Evolutionary conservation across 2,113 vertebrate species (phyloP), one percentile per base, ranked within the genome.

Genomic region (Leptodactylus fuscus): DNA sequence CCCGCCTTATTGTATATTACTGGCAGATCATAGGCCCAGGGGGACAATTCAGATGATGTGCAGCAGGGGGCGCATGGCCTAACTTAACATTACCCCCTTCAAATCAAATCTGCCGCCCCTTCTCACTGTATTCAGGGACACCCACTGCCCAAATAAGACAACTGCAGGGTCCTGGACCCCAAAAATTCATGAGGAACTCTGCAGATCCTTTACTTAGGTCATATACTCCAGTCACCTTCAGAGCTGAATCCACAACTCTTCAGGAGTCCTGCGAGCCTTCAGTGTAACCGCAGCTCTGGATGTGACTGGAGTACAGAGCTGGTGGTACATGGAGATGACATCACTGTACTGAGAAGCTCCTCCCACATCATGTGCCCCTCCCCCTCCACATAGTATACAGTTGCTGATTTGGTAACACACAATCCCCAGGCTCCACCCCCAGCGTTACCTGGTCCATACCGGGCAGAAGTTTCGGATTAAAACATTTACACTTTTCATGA

Each of bases 391-490:
- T 6, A 76, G 44, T 49, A 12, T 24, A 48, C 46, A 65, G 38
- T 3, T 1, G 29, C 6, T 53, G n/a, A 22, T 32, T 3, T 9
- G 12, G 49, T 49, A 74, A 46, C 11, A 34, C 4, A 44, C 69
- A 71, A 15, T 16, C 18, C 32, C 67, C 70, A 38, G 36, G 22
- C 34, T 24, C 51, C 53, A 44, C 15, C 53, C 75, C 87, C 58
- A 85, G 77, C 80, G 81, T 87, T 87, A 88, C 85, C 89, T 91
- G 81, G 81, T 88, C 82, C 83, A 58, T 32, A 89, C 87, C 82
- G 69, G 81, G 88, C 4, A 89, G 90, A 79, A 88, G 82, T 60
- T 58, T 83, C 51, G 53, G 70, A 65, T 76, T 73, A 83, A 76
- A 74, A 74, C 32, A 82, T 84, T 65, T 82, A 82, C 32, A 82